phyloP scores from a whole-genome alignment of 2,888 invertebrate genomes.

The Chloromyia formosa region DNA sequence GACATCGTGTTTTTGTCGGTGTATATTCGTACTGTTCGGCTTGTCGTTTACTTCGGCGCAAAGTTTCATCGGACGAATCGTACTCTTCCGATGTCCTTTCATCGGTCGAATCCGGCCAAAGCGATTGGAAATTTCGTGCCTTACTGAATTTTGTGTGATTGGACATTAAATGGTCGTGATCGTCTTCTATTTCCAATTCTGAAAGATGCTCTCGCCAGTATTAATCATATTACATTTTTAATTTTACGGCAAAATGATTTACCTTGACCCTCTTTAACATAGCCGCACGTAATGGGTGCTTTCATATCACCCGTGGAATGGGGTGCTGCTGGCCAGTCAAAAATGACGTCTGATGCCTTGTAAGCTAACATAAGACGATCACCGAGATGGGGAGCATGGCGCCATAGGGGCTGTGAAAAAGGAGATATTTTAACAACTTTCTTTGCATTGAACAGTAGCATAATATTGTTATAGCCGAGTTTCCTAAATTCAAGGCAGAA shows the following conservation, averaged over 20 bases:
- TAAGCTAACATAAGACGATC: constrained; percentile 92
- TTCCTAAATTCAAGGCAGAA: too few relatives aligned
- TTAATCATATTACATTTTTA: neutral
- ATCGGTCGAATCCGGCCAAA: constrained; percentile 41
- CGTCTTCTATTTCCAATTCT: constrained; percentile 59
- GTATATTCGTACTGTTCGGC: constrained; percentile 88
- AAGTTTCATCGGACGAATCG: constrained; percentile 65
- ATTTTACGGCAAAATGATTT: constrained; percentile 42
- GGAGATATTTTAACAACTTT: too few relatives aligned
- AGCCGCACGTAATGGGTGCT: constrained; percentile 80
- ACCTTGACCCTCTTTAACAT: constrained; percentile 83
- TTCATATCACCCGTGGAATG: constrained; percentile 65
- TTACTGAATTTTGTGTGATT: constrained; percentile 9
- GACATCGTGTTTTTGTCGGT: constrained; percentile 90
- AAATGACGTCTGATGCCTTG: constrained; percentile 85
- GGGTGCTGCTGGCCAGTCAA: constrained; percentile 75
- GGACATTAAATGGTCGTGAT: constrained; percentile 52
- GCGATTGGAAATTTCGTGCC: constrained; percentile 34
- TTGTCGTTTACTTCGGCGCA: constrained; percentile 73
- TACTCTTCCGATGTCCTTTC: constrained; percentile 52
- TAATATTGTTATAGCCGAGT: too few relatives aligned
- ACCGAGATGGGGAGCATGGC: constrained; percentile 79
- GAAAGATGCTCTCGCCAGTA: too few relatives aligned
- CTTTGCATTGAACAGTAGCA: too few relatives aligned
- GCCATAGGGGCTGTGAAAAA: constrained; percentile 93